Evolutionary conservation across 2,888 invertebrate species (phyloP).

Genomic region (Thereva nobilitata): DNA sequence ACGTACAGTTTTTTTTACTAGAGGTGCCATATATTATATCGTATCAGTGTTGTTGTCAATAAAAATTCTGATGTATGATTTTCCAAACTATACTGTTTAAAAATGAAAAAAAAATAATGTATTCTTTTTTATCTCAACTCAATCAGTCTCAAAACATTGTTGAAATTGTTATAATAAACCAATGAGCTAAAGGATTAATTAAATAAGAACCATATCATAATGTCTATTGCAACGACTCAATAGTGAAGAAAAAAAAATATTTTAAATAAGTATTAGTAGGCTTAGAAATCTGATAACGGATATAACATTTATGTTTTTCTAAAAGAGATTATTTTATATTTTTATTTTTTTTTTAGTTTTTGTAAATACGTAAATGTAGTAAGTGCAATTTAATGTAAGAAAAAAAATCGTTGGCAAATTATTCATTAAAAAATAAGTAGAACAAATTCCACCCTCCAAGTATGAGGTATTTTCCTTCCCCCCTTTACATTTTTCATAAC

Average conservation of each 20-base stretch:
- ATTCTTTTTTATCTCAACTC: too few species aligned
- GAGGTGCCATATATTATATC: too few species aligned
- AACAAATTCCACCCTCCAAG: too few species aligned
- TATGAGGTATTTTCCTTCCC: too few species aligned
- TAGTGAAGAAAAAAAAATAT: constrained; percentile 22
- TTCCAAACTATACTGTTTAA: too few species aligned
- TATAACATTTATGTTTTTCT: background rate
- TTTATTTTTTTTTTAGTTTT: constrained; percentile 7
- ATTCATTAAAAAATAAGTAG: background rate
- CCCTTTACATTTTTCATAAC: too few species aligned
- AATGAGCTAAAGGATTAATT: constrained; percentile 23
- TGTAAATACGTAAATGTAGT: constrained; percentile 26
- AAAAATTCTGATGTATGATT: too few species aligned
- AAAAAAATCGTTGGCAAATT: constrained; percentile 18
- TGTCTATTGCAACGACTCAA: constrained; percentile 47
- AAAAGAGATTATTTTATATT: constrained; percentile 11
- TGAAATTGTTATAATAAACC: background rate
- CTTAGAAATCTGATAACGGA: background rate
- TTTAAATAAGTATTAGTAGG: constrained; percentile 33
- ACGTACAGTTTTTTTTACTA: too few species aligned
- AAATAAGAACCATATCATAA: constrained; percentile 46
- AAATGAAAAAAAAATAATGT: too few species aligned
- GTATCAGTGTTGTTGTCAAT: too few species aligned
- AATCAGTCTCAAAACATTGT: background rate
- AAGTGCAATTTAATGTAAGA: constrained; percentile 34